phyloP scores from a whole-genome alignment of 2,888 invertebrate genomes.

The Hoplodrina blanda region DNA sequence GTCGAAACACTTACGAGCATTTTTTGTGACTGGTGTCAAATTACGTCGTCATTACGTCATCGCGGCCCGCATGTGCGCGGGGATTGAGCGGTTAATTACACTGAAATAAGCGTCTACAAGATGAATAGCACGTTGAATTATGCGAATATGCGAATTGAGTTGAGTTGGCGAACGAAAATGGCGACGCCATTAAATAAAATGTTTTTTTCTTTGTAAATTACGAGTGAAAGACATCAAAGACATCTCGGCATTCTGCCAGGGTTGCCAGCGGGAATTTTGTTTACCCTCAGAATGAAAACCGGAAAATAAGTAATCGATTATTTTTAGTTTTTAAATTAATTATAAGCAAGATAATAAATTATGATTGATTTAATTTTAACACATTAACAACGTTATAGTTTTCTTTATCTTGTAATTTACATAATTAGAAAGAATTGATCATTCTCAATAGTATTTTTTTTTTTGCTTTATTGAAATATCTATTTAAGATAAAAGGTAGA shows the following conservation, averaged over 20 bases:
- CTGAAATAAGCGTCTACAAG: slow-evolving; percentile 28
- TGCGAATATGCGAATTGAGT: not conserved
- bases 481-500: not conserved
- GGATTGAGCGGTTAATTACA: no score
- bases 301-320: slow-evolving; percentile 6
- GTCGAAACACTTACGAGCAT: no score
- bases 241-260: slow-evolving; percentile 41
- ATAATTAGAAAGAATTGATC: no score
- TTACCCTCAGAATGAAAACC: slow-evolving; percentile 17
- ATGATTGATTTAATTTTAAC: no score
- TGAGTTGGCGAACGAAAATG: slow-evolving; percentile 31
- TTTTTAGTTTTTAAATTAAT: not conserved
- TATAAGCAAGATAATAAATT: no score
- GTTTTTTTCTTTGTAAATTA: slow-evolving; percentile 58
- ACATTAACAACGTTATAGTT: not conserved
- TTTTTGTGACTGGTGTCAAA: no score
- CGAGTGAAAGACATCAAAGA: slow-evolving; percentile 44
- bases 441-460: no score
- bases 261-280: slow-evolving; percentile 56
- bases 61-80: no score
- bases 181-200: slow-evolving; percentile 52
- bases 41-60: no score
- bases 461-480: not conserved
- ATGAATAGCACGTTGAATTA: slow-evolving; percentile 5
- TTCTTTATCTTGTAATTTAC: not conserved